Conservation (phyloP, 2,113 vertebrate genomes). For the Psephotus haematonotus region DNA sequence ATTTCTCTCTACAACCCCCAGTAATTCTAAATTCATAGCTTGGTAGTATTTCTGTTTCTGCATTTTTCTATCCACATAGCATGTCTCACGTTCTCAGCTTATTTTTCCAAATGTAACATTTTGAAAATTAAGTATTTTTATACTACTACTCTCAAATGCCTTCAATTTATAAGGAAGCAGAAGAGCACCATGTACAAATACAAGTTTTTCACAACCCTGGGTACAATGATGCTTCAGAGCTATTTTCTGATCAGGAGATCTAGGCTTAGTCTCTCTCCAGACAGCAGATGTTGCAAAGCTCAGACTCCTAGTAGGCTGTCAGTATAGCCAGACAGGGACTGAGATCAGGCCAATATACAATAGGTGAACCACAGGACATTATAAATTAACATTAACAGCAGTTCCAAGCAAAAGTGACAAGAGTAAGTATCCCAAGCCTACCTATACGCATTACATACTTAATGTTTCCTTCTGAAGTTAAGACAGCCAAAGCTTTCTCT, state of each 20-base stretch:
- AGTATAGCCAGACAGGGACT: background rate
- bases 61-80: background rate
- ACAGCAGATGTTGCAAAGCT: background rate
- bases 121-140: background rate
- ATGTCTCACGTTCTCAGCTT: background rate
- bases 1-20: background rate
- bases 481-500: background rate
- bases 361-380: background rate
- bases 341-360: background rate
- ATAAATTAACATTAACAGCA: background rate
- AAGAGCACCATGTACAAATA: background rate
- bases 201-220: background rate
- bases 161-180: background rate
- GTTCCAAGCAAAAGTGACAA: background rate
- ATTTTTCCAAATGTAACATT: background rate
- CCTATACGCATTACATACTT: background rate
- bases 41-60: background rate
- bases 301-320: background rate
- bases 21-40: background rate
- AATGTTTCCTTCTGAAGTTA: background rate
- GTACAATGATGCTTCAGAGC: background rate
- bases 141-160: background rate
- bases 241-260: background rate
- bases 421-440: background rate
- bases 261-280: background rate